These are phyloP conservation scores for Benitochromis conjunctus DNA, from an alignment of 2,113 vertebrate species.

Conservation along the genomic window DNA sequence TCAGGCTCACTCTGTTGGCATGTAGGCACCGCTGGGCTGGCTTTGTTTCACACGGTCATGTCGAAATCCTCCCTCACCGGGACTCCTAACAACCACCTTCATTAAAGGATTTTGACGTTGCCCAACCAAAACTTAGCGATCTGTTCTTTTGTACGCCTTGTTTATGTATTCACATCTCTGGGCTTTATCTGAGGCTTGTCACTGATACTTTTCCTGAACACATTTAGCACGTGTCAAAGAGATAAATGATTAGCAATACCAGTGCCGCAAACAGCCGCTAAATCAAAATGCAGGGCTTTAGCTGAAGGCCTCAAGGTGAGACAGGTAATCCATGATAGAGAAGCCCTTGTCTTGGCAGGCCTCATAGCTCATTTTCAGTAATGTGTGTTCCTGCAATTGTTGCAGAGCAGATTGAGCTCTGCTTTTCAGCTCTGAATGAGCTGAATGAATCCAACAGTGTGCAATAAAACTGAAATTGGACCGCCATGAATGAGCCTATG, in stretches of 20 bases:
- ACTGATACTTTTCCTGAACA: neutral
- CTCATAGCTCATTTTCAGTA: neutral
- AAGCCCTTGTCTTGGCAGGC: neutral
- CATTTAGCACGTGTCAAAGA: neutral
- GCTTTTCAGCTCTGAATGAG: neutral
- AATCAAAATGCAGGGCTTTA: neutral
- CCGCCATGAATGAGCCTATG: neutral
- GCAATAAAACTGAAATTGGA: neutral
- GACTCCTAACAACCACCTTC: slow-evolving; percentile 29
- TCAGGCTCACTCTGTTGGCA: slow-evolving; percentile 46
- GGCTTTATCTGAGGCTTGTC: neutral
- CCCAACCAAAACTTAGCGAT: neutral
- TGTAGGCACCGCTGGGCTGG: slow-evolving; percentile 21
- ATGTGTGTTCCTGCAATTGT: neutral
- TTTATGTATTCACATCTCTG: neutral
- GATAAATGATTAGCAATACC: neutral
- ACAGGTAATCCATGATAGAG: neutral
- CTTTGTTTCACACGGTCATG: slow-evolving; percentile 44
- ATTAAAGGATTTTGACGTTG: slow-evolving; percentile 31
- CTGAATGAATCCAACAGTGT: neutral
- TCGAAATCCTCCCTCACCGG: slow-evolving; percentile 44
- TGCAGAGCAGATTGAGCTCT: neutral
- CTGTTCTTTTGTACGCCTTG: neutral
- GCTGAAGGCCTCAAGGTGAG: neutral
- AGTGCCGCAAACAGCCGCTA: neutral